Evolutionary conservation across 2,888 invertebrate species (phyloP), one percentile per base, ranked within the genome.

Genomic region (Caenorhabditis virilis): DNA sequence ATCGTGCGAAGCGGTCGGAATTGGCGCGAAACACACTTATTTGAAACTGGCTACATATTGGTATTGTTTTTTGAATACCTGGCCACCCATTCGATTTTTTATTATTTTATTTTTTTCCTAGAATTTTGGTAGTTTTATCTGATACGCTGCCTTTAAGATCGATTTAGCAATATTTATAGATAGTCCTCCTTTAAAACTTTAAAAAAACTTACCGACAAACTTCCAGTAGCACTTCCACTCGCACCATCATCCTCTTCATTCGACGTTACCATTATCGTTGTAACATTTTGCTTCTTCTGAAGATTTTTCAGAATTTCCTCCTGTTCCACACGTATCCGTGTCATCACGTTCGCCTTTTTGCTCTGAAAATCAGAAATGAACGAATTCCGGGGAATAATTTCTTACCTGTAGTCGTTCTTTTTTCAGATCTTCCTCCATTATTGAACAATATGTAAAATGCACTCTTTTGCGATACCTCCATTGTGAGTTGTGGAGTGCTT

Each of bases 391-490:
- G 18, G 2, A 3, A 2, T 4, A 13, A 7, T 18, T 16, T 15
- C 46, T 35, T 18, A 67, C 72, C 42, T 70, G 48, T 11, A 65
- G 25, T 48, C 64, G 46, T 23, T 69, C 69, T 11, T 60, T 53
- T 33, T 72, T 74, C 36, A 72, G 53, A n/a, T 65, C 72, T 51
- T 73, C 73, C 27, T 74, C 67, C 52, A 59, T 61, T 46, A 82
- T 76, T 46, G 82, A 82, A 59, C 82, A 82, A 62, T 78, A 82
- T 16, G 81, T 78, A 59, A 82, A 82, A 60, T 79, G 78, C 16
- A 82, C 78, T n/a, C 80, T 64, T 62, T 82, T 82, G 6, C 79
- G 64, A 60, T 81, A 81, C 35, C 81, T 53, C 81, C 81, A 81
- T 45, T 73, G 67, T 1, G 77, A 78, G 50, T 81, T 82, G 70